phyloP scores from a whole-genome alignment of 1,140 invertebrate species.

The Cryptotermes secundus region DNA sequence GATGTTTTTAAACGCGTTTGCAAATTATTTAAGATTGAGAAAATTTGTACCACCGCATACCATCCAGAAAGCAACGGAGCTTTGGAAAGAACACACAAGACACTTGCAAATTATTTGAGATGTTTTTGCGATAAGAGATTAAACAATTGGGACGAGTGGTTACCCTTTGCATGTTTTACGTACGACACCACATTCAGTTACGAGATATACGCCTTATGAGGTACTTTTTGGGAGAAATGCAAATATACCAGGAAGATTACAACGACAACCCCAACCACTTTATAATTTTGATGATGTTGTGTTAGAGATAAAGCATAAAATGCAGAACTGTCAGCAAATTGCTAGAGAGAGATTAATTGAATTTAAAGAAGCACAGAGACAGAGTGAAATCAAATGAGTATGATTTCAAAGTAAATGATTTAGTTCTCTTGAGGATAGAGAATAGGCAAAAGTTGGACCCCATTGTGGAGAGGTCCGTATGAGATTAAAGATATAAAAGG shows the following conservation, averaged over 20 bases:
- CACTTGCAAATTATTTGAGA: slow-evolving; percentile 41
- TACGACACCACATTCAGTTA: slow-evolving; percentile 41
- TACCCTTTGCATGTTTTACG: slow-evolving; percentile 41
- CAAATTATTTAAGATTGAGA: slow-evolving; percentile 40
- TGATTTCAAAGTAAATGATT: too few species aligned
- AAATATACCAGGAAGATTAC: slow-evolving; percentile 36
- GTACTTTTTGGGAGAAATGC: slow-evolving; percentile 42
- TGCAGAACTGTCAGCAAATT: too few species aligned
- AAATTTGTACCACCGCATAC: slow-evolving; percentile 40
- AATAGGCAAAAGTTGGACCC: too few species aligned
- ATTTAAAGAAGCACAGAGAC: too few species aligned
- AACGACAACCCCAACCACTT: background rate
- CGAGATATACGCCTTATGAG: slow-evolving; percentile 42
- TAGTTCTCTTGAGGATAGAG: too few species aligned
- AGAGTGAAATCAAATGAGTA: too few species aligned
- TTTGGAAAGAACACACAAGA: slow-evolving; percentile 39
- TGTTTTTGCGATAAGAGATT: slow-evolving; percentile 38
- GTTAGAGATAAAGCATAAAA: too few species aligned
- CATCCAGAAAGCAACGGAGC: slow-evolving; percentile 41
- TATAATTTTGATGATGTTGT: too few species aligned
- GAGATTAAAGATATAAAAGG: background rate
- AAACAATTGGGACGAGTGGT: slow-evolving; percentile 45
- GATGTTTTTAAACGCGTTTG: slow-evolving; percentile 40
- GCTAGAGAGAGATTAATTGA: too few species aligned
- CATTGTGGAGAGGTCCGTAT: too few species aligned